phyloP scores from a whole-genome alignment of 2,113 vertebrate genomes.

The Madoqua kirkii region DNA sequence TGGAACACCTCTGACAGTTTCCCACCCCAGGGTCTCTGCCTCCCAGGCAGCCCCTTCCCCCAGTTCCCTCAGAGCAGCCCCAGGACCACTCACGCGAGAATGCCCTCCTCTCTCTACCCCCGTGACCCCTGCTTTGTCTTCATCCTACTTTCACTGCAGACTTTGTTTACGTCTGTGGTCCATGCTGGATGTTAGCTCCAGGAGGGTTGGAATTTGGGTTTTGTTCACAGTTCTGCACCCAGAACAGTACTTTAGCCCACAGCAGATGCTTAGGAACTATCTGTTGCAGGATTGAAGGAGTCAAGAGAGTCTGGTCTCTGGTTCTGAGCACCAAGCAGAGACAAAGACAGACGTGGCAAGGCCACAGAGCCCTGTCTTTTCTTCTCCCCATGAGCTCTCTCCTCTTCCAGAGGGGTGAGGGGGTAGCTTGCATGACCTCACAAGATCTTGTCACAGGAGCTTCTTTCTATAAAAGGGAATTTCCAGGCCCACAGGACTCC shows the following conservation, averaged over 20 bases:
- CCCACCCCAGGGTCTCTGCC: background rate
- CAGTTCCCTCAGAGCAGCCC: background rate
- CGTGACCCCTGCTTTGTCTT: accelerated
- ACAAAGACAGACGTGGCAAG: background rate
- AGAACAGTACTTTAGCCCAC: background rate
- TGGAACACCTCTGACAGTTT: background rate
- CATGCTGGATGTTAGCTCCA: background rate
- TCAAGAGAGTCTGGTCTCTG: background rate
- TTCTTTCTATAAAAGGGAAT: background rate
- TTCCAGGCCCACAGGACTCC: background rate
- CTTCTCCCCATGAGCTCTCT: no score
- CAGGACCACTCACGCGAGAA: accelerated
- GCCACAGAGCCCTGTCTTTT: background rate
- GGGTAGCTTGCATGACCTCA: no score
- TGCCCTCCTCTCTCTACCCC: background rate
- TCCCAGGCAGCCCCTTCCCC: background rate
- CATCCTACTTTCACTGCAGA: background rate
- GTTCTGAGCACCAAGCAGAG: background rate
- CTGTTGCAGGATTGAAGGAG: background rate
- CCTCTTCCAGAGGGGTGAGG: background rate
- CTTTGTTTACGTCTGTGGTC: background rate
- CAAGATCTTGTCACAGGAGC: background rate
- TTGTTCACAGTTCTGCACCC: background rate
- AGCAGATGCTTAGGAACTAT: background rate
- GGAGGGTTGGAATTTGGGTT: background rate